Conservation (phyloP, 2,888 invertebrate species). For the Baronia brevicornis region DNA sequence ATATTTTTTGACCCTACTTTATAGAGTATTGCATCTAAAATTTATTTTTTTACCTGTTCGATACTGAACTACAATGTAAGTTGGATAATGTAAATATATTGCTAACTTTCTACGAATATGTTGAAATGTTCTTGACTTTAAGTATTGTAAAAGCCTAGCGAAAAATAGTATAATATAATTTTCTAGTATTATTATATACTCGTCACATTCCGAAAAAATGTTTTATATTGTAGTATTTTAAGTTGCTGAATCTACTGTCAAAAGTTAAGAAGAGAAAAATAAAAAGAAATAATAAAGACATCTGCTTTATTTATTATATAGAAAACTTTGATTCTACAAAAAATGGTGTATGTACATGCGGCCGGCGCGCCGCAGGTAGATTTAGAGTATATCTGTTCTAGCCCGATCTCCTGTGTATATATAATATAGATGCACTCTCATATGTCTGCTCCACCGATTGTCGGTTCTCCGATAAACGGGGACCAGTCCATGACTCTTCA, state of each 20-base stretch:
- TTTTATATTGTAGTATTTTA: conserved; percentile 26
- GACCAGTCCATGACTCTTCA: no score
- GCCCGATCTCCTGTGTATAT: no score
- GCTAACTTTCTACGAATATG: conserved; percentile 37
- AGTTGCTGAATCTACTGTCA: conserved; percentile 32
- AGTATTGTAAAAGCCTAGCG: conserved; percentile 33
- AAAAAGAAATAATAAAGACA: conserved; percentile 17
- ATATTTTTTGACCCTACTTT: conserved; percentile 15
- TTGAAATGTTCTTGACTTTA: conserved; percentile 30
- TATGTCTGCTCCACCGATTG: no score
- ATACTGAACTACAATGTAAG: conserved; percentile 31
- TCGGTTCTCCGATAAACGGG: no score
- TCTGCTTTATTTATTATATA: conserved; percentile 19
- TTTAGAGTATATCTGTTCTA: no score
- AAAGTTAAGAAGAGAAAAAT: conserved; percentile 30
- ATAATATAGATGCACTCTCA: no score
- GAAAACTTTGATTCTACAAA: no score
- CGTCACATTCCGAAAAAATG: conserved; percentile 55
- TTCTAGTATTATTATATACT: conserved; percentile 44
- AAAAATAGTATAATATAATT: conserved; percentile 31
- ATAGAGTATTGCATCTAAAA: conserved; percentile 31
- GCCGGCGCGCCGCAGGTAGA: no score
- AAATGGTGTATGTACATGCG: no score
- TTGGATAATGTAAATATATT: conserved; percentile 44
- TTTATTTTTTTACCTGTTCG: conserved; percentile 31